Base-by-base conservation (phyloP, 2,888 invertebrate species). In the Anthophora plumipes region DNA sequence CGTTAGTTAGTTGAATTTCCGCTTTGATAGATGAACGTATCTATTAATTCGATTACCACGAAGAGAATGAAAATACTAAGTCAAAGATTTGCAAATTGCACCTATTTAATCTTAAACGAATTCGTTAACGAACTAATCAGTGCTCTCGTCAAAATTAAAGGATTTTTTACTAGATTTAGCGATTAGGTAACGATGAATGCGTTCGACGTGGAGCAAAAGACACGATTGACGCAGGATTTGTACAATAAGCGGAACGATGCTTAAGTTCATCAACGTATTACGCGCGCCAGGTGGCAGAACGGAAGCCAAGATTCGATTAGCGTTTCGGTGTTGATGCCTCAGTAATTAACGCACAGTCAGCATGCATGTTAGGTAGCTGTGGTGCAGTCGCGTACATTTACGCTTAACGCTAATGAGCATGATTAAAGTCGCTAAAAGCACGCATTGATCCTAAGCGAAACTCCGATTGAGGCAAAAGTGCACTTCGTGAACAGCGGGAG, bases 241-340 rank as follows among this genome's bases (percentile, higher is more conserved):
- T 55, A 22, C 60, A 57, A 52, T 74, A 64, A 64, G 57, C 75
- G 77, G 61, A 69, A 75, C 67, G 52, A 22, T 77, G 77, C 68
- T 84, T 80, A 87, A 86, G 82, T 78, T 83, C 80, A 80, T 86
- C 77, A 80, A 77, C 74, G 80, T 66, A 75, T 85, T 82, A 82
- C 70, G 79, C 68, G 68, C 73, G 68, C 61, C 55, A 48, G 52
- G 54, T 54, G 52, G 60, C 74, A 50, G 74, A 76, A 70, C 60
- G 75, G 64, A 63, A 80, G 55, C 67, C 63, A 74, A 60, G 78
- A 86, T 83, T 86, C 81, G 80, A 86, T 86, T 86, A 86, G 71
- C 81, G 82, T 82, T 78, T 85, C 78, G 74, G 64, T 68, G 77
- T 66, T 73, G 85, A 78, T 63, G 80, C 66, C 69, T 57, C 76